These are phyloP conservation scores for Varroa destructor DNA, from an alignment of 1,140 invertebrate species.

Conservation along the genomic window DNA sequence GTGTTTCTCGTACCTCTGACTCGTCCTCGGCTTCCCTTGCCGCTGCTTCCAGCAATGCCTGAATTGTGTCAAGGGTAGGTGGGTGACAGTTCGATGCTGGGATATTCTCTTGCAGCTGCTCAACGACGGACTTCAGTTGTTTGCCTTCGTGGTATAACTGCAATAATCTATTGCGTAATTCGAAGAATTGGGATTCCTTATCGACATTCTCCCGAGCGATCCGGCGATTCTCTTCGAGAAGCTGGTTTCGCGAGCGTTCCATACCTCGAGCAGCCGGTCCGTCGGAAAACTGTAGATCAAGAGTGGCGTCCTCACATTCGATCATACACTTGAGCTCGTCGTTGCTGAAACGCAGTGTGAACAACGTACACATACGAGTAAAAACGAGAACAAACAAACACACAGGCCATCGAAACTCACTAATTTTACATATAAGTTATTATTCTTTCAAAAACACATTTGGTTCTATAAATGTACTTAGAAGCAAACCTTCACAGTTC, in stretches of 20 bases:
- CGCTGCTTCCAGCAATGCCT: slow-evolving; percentile 6
- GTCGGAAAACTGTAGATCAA: slow-evolving; percentile 15
- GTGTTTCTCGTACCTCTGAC: slow-evolving; percentile 4
- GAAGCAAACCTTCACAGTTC: too few relatives aligned
- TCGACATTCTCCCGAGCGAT: slow-evolving; percentile 13
- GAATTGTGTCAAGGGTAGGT: background rate
- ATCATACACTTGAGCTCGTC: slow-evolving; percentile 9
- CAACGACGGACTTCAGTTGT: background rate
- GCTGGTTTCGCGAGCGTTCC: slow-evolving; percentile 2
- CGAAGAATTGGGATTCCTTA: slow-evolving; percentile 4
- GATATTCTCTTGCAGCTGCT: background rate
- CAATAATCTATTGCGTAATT: slow-evolving; percentile 5
- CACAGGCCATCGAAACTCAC: too few relatives aligned
- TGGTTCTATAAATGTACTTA: too few relatives aligned
- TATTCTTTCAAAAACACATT: too few relatives aligned
- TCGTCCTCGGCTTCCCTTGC: slow-evolving; percentile 15
- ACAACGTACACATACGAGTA: too few relatives aligned
- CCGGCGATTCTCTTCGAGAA: background rate
- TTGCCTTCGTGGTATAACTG: slow-evolving; percentile 17
- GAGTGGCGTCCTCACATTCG: slow-evolving; percentile 21
- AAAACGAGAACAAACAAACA: too few relatives aligned
- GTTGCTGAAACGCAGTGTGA: slow-evolving; percentile 5
- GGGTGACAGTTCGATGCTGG: background rate
- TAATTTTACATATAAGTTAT: too few relatives aligned
- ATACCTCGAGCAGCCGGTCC: background rate